Percentiles rank a stretch among this genome's conserved stretches.
These are phyloP conservation scores for Diadema setosum DNA, from an alignment of 35 echinoderm and acorn worm species.

Conservation along the genomic window DNA sequence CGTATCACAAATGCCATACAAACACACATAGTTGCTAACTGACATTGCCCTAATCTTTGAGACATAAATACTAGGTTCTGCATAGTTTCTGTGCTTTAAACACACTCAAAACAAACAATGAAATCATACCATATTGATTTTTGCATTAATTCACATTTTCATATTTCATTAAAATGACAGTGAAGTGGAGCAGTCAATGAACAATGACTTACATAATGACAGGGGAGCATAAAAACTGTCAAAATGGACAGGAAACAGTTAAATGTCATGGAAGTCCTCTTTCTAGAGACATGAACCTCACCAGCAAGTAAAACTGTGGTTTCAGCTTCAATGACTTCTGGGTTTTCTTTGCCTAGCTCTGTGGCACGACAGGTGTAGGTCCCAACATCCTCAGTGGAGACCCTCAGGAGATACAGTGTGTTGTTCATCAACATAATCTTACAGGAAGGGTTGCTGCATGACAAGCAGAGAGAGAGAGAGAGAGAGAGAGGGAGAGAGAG, in stretches of 20 bases:
- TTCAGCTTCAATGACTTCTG: conserved; percentile 11
- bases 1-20: too few relatives aligned
- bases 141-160: too few relatives aligned
- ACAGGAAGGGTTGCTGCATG: background rate
- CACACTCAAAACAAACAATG: too few relatives aligned
- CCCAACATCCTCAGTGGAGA: background rate
- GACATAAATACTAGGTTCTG: too few relatives aligned
- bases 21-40: too few relatives aligned
- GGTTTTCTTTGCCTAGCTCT: background rate
- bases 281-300: background rate
- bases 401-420: background rate
- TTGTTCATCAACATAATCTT: background rate
- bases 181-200: too few relatives aligned
- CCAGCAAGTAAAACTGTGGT: background rate
- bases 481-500: background rate
- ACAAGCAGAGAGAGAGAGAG: background rate
- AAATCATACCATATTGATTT: too few relatives aligned
- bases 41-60: too few relatives aligned
- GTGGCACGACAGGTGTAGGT: background rate
- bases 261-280: background rate
- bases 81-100: too few relatives aligned
- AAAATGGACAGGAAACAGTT: background rate
- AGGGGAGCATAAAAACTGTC: background rate
- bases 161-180: too few relatives aligned
- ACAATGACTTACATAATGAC: background rate